Evolutionary conservation across 1,140 invertebrate species (phyloP).

Genomic region (Nasonia giraulti): DNA sequence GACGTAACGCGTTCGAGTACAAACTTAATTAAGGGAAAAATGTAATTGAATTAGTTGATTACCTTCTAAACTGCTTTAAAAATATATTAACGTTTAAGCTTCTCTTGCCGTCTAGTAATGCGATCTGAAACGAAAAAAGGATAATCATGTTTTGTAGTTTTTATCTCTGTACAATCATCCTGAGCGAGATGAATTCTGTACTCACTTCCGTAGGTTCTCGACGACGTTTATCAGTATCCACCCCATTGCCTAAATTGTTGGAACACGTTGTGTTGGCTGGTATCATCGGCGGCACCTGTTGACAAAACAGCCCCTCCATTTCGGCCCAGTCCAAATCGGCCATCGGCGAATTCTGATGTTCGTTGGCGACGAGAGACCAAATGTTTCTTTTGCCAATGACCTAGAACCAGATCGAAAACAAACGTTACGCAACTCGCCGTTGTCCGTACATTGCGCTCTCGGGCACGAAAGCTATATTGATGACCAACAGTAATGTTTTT

Average conservation of each 20-base stretch:
- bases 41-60: conserved; percentile 45
- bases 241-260: conserved; percentile 70
- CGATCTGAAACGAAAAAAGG: conserved; percentile 78
- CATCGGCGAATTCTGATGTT: conserved; percentile 87
- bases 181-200: neutral
- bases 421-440: conserved; percentile 11
- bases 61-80: conserved; percentile 96
- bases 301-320: conserved; percentile 94
- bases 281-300: conserved; percentile 81
- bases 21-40: neutral
- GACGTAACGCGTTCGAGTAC: neutral
- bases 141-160: neutral
- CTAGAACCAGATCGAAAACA: conserved; percentile 64
- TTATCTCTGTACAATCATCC: neutral
- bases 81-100: conserved; percentile 99
- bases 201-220: conserved; percentile 81
- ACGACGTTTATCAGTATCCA: conserved; percentile 76
- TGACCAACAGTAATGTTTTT: too few relatives aligned
- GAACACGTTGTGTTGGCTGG: conserved; percentile 75
- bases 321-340: conserved; percentile 91
- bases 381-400: conserved; percentile 91
- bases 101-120: conserved; percentile 92
- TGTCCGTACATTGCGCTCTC: too few relatives aligned
- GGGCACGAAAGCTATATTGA: too few relatives aligned
- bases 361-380: conserved; percentile 91